These are phyloP conservation scores for Notospermus geniculatus DNA, from an alignment of 1,140 invertebrate species.

Conservation along the genomic window DNA sequence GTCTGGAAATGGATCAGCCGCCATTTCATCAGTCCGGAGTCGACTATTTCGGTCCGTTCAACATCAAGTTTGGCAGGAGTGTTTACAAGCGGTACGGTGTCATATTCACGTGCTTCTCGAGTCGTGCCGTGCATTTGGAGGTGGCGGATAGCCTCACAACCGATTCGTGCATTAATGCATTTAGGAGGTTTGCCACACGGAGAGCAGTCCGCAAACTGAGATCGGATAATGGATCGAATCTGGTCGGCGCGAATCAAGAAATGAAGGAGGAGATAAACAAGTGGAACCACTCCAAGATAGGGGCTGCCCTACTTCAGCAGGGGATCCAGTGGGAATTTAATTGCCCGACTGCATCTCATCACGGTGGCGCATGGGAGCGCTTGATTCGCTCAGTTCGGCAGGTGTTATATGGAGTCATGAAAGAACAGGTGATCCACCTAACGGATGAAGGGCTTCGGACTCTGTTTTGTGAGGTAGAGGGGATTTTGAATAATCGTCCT, in stretches of 20 bases:
- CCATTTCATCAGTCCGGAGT: conserved; percentile 24
- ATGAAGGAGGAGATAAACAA: neutral
- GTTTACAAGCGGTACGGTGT: conserved; percentile 26
- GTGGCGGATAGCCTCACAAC: conserved; percentile 27
- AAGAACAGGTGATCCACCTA: neutral
- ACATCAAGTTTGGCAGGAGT: conserved; percentile 27
- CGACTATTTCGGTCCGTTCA: conserved; percentile 30
- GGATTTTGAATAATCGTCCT: conserved; percentile 9
- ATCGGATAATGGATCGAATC: conserved; percentile 26
- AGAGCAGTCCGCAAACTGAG: conserved; percentile 13
- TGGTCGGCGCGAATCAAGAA: conserved; percentile 21
- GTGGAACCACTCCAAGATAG: no score
- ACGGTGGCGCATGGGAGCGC: no score
- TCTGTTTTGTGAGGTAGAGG: conserved; percentile 17
- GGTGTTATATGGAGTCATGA: no score
- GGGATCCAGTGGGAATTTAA: no score
- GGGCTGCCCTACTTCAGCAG: no score
- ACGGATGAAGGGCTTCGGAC: conserved; percentile 14
- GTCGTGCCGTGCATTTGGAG: conserved; percentile 28
- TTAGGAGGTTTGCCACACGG: conserved; percentile 10
- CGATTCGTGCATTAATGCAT: conserved; percentile 28
- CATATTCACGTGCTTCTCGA: conserved; percentile 26
- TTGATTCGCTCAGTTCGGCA: no score
- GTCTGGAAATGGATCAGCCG: conserved; percentile 10
- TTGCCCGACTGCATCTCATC: no score